Evolutionary conservation across 23 tunicate species (phyloP).

Genomic region (Halocynthia roretzi): DNA sequence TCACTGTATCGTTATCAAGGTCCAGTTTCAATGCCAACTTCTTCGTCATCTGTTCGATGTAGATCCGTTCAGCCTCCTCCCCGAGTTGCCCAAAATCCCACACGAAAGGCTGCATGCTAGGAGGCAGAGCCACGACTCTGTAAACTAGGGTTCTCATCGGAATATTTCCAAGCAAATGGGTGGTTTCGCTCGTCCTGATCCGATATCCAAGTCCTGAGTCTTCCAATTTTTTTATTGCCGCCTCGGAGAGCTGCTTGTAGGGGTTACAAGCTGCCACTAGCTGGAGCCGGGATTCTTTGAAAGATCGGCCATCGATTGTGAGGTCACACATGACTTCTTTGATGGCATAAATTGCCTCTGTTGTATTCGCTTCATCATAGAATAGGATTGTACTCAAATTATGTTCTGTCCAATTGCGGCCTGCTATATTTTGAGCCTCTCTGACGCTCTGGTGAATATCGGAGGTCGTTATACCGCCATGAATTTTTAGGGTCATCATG

Average conservation of each 20-base stretch:
- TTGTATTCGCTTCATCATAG: constrained; percentile 66
- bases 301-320: constrained; percentile 47
- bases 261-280: constrained; percentile 67
- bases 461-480: constrained; percentile 64
- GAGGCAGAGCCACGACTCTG: constrained; percentile 43
- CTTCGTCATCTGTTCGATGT: constrained; percentile 51
- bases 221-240: constrained; percentile 35
- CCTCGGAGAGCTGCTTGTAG: constrained; percentile 30
- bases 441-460: constrained; percentile 42
- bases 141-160: constrained; percentile 57
- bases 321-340: constrained; percentile 63
- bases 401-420: neutral
- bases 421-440: constrained; percentile 7
- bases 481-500: constrained; percentile 72
- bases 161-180: constrained; percentile 42
- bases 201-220: constrained; percentile 52
- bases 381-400: constrained; percentile 30
- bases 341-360: constrained; percentile 63
- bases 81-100: constrained; percentile 66
- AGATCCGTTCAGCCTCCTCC: constrained; percentile 41
- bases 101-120: constrained; percentile 63
- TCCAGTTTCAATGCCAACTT: constrained; percentile 28
- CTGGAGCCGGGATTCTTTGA: constrained; percentile 30
- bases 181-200: constrained; percentile 27
- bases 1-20: constrained; percentile 13